Evolutionary conservation across 1,140 invertebrate genomes (phyloP), one percentile per base, ranked within the genome.

Genomic region (Vanessa tameamea): DNA sequence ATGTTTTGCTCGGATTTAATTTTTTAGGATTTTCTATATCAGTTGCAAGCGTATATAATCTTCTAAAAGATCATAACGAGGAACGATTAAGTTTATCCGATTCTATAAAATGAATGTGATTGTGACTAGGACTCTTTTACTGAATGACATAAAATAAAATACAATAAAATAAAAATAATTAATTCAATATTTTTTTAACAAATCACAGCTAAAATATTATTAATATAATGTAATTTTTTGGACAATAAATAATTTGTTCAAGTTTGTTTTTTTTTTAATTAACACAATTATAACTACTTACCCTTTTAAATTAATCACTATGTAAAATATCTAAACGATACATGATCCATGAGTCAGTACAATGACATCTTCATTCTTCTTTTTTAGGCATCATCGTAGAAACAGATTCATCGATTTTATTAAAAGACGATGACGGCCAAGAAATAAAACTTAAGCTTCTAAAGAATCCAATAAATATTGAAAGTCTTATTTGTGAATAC

Each of bases 341-440:
- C 57, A 15, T 9, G 15, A 65, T 66, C 47, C 43, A 76, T 55
- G 23, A 61, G 66, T 20, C 14, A 55, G n/a, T 55, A 64, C 51
- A 51, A 64, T 70, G 59, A 70, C n/a, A 51, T 11, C 48, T 13
- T 65, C 43, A 20, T 69, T 82, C 68, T 79, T 87, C 82, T 77
- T 83, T 90, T 91, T 77, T 88, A 91, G 89, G 88, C 66, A 63
- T 78, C 80, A 84, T 89, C 81, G 72, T 86, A 77, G 77, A 82
- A 67, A 83, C 79, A 61, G 75, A 86, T 72, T 83, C 85, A 26
- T 82, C 87, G n/a, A 82, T 89, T 26, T 73, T 81, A 65, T 13
- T 89, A 26, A 88, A 88, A 78, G 81, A 85, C 66, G 83, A 86
- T 23, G 84, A 88, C 43, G 87, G 86, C 31, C 75, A 50, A 11